These are phyloP conservation scores for Helicoverpa zea DNA, from an alignment of 1,140 invertebrate species.

Conservation along the genomic window DNA sequence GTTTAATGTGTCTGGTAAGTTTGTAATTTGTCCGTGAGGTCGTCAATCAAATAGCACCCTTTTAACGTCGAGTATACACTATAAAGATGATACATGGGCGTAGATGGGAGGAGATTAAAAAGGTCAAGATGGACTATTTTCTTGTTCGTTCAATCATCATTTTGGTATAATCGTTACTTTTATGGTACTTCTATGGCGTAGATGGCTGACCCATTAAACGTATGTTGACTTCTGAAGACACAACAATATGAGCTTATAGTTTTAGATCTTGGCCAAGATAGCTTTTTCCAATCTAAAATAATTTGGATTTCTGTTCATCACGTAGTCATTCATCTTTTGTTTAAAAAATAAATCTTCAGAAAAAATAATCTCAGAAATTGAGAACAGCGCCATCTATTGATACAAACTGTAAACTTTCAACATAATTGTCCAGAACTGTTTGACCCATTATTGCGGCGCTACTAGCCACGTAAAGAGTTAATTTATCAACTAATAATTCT, in stretches of 20 bases:
- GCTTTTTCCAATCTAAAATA: no score
- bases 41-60: conserved; percentile 51
- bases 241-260: no score
- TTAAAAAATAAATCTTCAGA: not conserved
- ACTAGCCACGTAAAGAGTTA: not conserved
- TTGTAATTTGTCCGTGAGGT: conserved; percentile 17
- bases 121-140: conserved; percentile 27
- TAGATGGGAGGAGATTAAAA: conserved; percentile 27
- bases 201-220: not conserved
- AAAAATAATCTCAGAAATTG: not conserved
- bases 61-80: conserved; percentile 51
- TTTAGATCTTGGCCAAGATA: no score
- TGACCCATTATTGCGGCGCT: not conserved
- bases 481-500: not conserved
- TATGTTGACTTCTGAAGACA: no score
- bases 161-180: conserved; percentile 7
- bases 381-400: conserved; percentile 6
- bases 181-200: not conserved
- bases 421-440: not conserved
- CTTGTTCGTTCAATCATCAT: conserved; percentile 38
- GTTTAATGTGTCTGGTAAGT: not conserved
- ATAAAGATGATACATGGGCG: conserved; percentile 50
- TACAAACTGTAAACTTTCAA: not conserved
- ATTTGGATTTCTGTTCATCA: no score
- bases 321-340: no score